phyloP scores from a whole-genome alignment of 2,113 vertebrate species.

The Pongo pygmaeus region DNA sequence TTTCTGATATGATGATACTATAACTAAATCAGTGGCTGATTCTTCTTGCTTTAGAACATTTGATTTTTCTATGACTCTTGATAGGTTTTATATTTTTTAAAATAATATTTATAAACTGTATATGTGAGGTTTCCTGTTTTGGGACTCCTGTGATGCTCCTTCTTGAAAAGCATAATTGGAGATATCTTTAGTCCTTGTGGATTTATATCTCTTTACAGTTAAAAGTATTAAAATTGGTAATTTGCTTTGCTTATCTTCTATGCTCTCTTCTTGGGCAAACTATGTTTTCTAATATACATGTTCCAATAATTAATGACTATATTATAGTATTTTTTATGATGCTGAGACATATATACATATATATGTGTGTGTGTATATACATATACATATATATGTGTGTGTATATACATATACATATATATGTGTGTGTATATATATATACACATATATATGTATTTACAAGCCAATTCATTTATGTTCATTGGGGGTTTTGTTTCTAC shows the following conservation, averaged over 20 bases:
- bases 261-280: background rate
- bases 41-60: background rate
- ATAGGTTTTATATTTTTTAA: background rate
- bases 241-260: background rate
- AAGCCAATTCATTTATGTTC: background rate
- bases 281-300: background rate
- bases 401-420: too few relatives aligned
- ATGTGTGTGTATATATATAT: too few relatives aligned
- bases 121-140: background rate
- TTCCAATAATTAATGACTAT: background rate
- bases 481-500: background rate
- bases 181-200: background rate
- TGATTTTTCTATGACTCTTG: background rate
- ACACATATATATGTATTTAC: background rate
- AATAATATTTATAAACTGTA: background rate
- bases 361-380: too few relatives aligned
- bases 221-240: background rate
- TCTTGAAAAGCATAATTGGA: background rate
- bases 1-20: background rate
- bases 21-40: background rate
- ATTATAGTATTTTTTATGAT: background rate
- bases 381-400: rapidly evolving
- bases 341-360: background rate
- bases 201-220: background rate
- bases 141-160: background rate